These are phyloP conservation scores for Tapera naevia DNA, from an alignment of 2,797 vertebrate genomes.

Conservation along the genomic window DNA sequence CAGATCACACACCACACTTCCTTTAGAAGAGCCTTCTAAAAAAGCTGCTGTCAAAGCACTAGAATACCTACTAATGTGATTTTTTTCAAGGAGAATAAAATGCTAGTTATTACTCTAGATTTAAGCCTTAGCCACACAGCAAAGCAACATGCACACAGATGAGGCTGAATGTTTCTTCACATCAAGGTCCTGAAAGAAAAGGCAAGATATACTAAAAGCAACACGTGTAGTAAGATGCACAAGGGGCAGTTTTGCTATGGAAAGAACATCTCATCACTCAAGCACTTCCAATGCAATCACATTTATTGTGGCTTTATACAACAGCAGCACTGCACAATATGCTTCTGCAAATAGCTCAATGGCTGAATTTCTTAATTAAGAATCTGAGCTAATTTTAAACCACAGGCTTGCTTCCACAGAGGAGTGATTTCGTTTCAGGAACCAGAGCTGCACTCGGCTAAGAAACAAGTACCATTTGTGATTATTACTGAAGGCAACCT, in stretches of 20 bases:
- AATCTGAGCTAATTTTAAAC: slow-evolving; percentile 45
- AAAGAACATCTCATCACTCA: neutral
- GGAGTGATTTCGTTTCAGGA: neutral
- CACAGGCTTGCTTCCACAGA: neutral
- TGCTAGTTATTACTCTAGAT: rapidly evolving
- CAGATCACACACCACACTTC: neutral
- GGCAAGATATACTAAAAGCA: neutral
- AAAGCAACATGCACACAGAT: neutral
- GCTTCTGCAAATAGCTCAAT: neutral
- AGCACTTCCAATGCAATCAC: neutral
- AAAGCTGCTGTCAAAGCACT: neutral
- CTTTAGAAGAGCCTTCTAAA: neutral
- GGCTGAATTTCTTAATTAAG: slow-evolving; percentile 42
- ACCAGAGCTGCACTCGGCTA: neutral
- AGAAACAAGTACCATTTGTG: neutral
- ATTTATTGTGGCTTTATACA: neutral
- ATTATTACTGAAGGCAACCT: neutral
- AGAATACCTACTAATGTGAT: neutral
- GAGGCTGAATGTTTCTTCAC: neutral
- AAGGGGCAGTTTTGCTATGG: neutral
- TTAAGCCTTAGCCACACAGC: neutral
- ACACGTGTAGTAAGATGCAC: neutral
- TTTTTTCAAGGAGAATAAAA: neutral
- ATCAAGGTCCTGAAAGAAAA: neutral
- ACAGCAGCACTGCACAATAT: neutral